Conservation (phyloP, 2,113 vertebrate genomes). For the Callipepla californica region DNA sequence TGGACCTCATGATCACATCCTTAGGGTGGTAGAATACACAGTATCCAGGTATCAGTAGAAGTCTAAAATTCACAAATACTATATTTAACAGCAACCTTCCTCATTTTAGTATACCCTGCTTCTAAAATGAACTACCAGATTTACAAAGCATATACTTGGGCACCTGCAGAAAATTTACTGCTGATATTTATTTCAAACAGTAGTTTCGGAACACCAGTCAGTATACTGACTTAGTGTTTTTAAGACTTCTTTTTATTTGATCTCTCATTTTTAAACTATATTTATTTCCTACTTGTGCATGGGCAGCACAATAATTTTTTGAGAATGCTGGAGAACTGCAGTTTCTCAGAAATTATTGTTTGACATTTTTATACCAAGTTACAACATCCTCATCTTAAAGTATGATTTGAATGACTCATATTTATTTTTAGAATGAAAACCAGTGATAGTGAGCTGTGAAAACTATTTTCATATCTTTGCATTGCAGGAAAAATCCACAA, state of each 20-base stretch:
- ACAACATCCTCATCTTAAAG: neutral
- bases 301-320: neutral
- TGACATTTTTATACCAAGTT: neutral
- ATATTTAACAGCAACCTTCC: constrained; percentile 3
- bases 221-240: neutral
- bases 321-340: neutral
- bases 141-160: neutral
- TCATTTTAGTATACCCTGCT: neutral
- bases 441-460: neutral
- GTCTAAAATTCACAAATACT: neutral
- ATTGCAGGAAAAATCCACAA: constrained; percentile 92
- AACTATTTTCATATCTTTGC: neutral
- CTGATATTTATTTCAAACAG: constrained; percentile 20
- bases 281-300: neutral
- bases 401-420: neutral
- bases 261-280: neutral
- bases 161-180: neutral
- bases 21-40: constrained; percentile 98
- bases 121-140: neutral
- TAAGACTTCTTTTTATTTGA: neutral
- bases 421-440: neutral
- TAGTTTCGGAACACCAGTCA: neutral
- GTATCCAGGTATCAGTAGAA: constrained; percentile 89
- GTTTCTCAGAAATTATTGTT: constrained; percentile 1
- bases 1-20: constrained; percentile 99